phyloP scores from a whole-genome alignment of 2,113 vertebrate genomes.

The Hyperoodon ampullatus region DNA sequence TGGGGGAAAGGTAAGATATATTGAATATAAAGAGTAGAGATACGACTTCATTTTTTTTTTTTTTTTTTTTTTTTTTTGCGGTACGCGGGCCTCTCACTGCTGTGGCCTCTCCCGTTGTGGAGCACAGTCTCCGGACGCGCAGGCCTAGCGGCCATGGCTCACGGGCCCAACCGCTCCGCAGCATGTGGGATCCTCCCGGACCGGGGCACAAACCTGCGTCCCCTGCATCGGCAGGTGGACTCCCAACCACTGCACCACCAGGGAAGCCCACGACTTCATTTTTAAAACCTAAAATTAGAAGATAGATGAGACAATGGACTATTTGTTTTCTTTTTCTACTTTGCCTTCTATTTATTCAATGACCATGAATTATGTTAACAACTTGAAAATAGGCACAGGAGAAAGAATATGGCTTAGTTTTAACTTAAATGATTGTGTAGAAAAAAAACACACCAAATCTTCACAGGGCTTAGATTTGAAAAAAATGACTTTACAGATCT shows the following conservation, averaged over 20 bases:
- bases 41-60: background rate
- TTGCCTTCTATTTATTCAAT: conserved; percentile 4
- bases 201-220: accelerated
- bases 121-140: too few relatives aligned
- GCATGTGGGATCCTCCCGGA: too few relatives aligned
- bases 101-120: too few relatives aligned
- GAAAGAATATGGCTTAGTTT: conserved; percentile 14
- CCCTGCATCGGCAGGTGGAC: too few relatives aligned
- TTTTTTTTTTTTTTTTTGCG: background rate
- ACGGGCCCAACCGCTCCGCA: too few relatives aligned
- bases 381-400: background rate
- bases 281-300: conserved; percentile 10
- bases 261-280: background rate
- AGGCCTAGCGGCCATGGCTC: too few relatives aligned
- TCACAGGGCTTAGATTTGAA: background rate
- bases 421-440: background rate
- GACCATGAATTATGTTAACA: background rate
- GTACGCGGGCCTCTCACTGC: too few relatives aligned
- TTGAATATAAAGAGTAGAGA: background rate
- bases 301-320: background rate
- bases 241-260: too few relatives aligned
- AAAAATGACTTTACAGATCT: background rate
- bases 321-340: background rate
- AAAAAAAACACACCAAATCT: background rate
- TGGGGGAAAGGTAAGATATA: background rate